Conservation (phyloP, 2,888 invertebrate genomes). For the Drosophila atroscutellata region DNA sequence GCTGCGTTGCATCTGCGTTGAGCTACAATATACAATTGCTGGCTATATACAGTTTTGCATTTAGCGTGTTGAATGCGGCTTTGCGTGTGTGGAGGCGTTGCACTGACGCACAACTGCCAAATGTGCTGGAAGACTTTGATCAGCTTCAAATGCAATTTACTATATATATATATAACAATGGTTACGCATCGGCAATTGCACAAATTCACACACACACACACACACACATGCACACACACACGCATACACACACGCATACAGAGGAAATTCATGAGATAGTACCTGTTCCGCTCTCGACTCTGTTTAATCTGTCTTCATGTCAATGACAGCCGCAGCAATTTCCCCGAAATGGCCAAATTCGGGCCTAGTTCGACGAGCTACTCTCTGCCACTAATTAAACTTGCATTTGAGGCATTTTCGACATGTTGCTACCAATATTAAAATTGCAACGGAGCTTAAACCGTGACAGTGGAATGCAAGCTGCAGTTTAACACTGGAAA, state of each 20-base stretch:
- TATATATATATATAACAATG: slow-evolving; percentile 28
- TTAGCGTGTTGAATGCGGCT: slow-evolving; percentile 38
- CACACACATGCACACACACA: background rate
- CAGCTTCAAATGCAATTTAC: slow-evolving; percentile 48
- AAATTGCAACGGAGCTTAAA: slow-evolving; percentile 18
- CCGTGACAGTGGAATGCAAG: slow-evolving; percentile 30
- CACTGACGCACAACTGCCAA: slow-evolving; percentile 59
- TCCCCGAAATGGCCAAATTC: slow-evolving; percentile 47
- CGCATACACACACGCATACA: background rate
- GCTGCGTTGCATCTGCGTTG: slow-evolving; percentile 31
- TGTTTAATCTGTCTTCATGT: slow-evolving; percentile 53
- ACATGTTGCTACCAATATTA: slow-evolving; percentile 17
- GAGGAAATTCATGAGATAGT: background rate
- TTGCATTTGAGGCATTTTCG: slow-evolving; percentile 48
- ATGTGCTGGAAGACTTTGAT: slow-evolving; percentile 55
- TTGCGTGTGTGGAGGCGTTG: slow-evolving; percentile 9
- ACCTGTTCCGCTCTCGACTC: slow-evolving; percentile 6
- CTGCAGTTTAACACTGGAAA: background rate
- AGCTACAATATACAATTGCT: slow-evolving; percentile 14
- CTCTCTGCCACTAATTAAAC: slow-evolving; percentile 67
- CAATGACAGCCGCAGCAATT: slow-evolving; percentile 49
- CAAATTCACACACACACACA: background rate
- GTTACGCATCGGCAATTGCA: slow-evolving; percentile 43
- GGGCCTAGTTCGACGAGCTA: slow-evolving; percentile 35
- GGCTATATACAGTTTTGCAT: slow-evolving; percentile 38